Base-by-base conservation (phyloP, 2,113 vertebrate species). In the Cranoglanis bouderius region DNA sequence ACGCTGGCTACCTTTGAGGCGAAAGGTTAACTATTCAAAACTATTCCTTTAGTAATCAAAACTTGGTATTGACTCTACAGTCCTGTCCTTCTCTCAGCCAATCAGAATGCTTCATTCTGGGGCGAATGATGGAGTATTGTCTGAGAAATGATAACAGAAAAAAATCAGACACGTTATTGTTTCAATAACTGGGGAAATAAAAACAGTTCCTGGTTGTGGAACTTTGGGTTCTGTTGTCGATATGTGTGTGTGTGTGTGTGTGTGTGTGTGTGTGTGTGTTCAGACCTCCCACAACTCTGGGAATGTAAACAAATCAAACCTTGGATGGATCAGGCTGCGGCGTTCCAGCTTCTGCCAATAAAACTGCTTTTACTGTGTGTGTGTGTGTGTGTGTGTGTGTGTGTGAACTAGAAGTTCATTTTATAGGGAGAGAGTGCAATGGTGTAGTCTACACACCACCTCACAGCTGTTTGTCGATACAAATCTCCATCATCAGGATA, bases 221-320 rank as follows among this genome's bases (percentile, higher is more conserved):
- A 74, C 18, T 35, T 35, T 43, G 32, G 67, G 19, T 9, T 75
- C 38, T 75, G 72, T 43, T 75, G 38, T 75, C 21, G 10, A 75
- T 75, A 26, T 63, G 84, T 86, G 38, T 84, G 90, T 85, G 51
- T 57, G 77, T 55, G 26, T 75, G 43, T 82, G 78, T 78, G 84
- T 67, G 13, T 26, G 65, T 61, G 81, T 89, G 19, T 65, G 84
- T 72, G 85, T 84, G 81, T 82, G 61, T 81, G 86, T 85, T 88
- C 84, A 78, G 59, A 85, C 86, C 84, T 59, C 88, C 85, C 85
- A 88, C 72, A 55, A 46, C 55, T 75, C 59, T 72, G 35, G 61
- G 85, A 78, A 74, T 29, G 85, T 63, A 89, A 87, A 85, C 82
- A 89, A 77, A 84, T 83, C 84, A 84, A 83, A 53, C 80, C 78